phyloP scores from a whole-genome alignment of 2,113 vertebrate genomes.

The Haemorhous mexicanus region DNA sequence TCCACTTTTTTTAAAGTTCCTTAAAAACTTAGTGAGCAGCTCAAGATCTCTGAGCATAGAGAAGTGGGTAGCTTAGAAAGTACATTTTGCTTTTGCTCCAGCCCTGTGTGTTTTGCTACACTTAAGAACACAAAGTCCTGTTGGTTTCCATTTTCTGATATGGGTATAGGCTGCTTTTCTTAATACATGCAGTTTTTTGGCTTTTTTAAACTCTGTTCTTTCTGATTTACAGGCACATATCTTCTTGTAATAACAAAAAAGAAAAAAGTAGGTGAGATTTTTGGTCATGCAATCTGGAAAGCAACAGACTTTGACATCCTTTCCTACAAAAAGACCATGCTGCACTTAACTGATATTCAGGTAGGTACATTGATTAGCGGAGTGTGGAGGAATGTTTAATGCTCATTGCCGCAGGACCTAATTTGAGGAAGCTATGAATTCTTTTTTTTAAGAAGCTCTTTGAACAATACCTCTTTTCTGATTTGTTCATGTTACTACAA shows the following conservation, averaged over 20 bases:
- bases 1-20: neutral
- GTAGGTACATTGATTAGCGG: slow-evolving; percentile 51
- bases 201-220: neutral
- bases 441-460: neutral
- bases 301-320: slow-evolving; percentile 91
- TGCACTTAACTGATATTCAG: slow-evolving; percentile 96
- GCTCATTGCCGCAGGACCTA: neutral
- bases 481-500: neutral
- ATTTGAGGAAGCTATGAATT: neutral
- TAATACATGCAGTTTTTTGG: neutral
- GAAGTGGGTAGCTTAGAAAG: neutral
- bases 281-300: slow-evolving; percentile 91
- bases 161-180: neutral
- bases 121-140: neutral
- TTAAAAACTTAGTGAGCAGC: neutral
- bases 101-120: neutral
- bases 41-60: neutral
- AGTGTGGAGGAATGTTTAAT: neutral
- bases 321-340: slow-evolving; percentile 94
- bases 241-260: slow-evolving; percentile 94
- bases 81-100: neutral
- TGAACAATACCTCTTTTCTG: neutral
- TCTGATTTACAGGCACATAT: slow-evolving; percentile 82
- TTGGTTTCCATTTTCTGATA: neutral
- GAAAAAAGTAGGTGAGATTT: slow-evolving; percentile 90